Evolutionary conservation across 1,140 invertebrate genomes (phyloP).

Genomic region (Bombus affinis): DNA sequence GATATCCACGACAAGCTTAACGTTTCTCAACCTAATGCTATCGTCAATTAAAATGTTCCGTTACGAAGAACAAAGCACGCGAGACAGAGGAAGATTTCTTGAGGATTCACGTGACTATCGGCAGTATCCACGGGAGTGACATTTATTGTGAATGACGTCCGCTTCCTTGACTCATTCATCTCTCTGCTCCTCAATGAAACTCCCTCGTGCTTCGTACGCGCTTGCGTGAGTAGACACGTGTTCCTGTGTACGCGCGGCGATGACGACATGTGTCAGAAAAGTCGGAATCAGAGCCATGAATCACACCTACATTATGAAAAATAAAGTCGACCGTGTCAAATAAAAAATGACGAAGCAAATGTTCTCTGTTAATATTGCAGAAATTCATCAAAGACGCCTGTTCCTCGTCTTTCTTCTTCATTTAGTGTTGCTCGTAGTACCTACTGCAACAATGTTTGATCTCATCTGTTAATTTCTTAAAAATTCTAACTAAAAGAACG

Average conservation of each 20-base stretch:
- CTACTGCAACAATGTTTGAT: no score
- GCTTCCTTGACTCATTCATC: conserved; percentile 20
- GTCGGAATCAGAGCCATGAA: background rate
- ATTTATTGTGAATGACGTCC: conserved; percentile 37
- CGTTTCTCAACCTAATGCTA: no score
- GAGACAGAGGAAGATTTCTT: background rate
- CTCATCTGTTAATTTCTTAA: no score
- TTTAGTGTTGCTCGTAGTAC: no score
- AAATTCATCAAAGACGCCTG: no score
- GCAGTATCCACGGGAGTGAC: background rate
- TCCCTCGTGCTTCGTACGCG: conserved; percentile 39
- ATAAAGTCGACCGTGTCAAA: background rate
- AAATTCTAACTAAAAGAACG: no score
- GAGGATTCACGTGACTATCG: background rate
- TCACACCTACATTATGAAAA: background rate
- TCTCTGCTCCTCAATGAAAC: conserved; percentile 33
- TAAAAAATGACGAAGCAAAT: no score
- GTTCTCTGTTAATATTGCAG: no score
- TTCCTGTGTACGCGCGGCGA: background rate
- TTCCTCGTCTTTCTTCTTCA: no score
- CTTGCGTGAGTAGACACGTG: conserved; percentile 27
- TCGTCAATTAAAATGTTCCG: no score
- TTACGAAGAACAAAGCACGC: background rate
- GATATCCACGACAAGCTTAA: no score
- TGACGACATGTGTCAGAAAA: background rate